Conservation (phyloP, 1,140 invertebrate genomes). For the Nasonia giraulti region DNA sequence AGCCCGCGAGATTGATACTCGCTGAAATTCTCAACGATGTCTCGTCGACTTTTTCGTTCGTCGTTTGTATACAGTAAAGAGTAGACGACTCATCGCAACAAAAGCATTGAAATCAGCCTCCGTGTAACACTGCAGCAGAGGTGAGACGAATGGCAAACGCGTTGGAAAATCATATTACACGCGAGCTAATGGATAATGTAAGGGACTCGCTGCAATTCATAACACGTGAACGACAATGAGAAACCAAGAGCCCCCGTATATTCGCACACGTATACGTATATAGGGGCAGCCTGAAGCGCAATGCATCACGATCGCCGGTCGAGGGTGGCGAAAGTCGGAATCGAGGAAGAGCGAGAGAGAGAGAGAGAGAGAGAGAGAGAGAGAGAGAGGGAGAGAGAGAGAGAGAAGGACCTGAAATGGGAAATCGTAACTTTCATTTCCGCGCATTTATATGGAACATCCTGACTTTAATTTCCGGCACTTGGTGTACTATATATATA, state of each 20-base stretch:
- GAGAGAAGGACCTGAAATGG: neutral
- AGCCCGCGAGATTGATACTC: neutral
- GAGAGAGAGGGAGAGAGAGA: neutral
- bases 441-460: slow-evolving; percentile 51
- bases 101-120: neutral
- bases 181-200: slow-evolving; percentile 9
- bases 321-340: neutral
- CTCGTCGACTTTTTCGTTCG: neutral
- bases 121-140: neutral
- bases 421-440: slow-evolving; percentile 50
- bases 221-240: slow-evolving; percentile 38
- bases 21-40: neutral
- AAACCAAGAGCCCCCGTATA: slow-evolving; percentile 10
- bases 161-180: slow-evolving; percentile 40
- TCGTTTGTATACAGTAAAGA: neutral
- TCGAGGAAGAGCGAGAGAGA: neutral
- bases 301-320: slow-evolving; percentile 12
- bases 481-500: slow-evolving; percentile 19
- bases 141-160: slow-evolving; percentile 16
- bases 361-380: neutral
- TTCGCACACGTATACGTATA: neutral
- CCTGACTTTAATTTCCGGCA: slow-evolving; percentile 56
- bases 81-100: neutral
- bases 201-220: slow-evolving; percentile 31
- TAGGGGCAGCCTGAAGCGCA: slow-evolving; percentile 5